phyloP scores from a whole-genome alignment of 2,888 invertebrate species.

The Drymonia ruficornis region DNA sequence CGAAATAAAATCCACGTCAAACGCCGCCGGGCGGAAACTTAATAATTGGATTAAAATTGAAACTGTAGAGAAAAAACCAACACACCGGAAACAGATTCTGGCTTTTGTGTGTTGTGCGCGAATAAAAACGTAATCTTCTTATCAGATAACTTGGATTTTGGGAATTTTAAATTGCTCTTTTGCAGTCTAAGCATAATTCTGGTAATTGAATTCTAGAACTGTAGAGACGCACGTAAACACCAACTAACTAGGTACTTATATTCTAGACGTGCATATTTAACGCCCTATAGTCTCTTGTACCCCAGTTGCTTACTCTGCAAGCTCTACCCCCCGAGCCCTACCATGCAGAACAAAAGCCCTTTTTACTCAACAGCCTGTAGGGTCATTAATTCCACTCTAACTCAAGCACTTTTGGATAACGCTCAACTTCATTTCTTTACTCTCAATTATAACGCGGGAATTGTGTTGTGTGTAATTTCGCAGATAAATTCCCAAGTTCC shows the following conservation, averaged over 20 bases:
- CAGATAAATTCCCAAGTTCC: constrained; percentile 31
- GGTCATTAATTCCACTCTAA: constrained; percentile 42
- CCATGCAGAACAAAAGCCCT: constrained; percentile 47
- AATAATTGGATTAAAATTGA: constrained; percentile 36
- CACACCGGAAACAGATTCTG: constrained; percentile 1
- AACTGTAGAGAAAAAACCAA: constrained; percentile 10
- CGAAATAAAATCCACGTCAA: constrained; percentile 15
- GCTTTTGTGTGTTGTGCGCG: background rate
- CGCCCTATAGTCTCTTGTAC: constrained; percentile 7
- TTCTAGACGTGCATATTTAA: too few species aligned
- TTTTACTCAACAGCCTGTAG: constrained; percentile 40
- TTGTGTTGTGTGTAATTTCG: constrained; percentile 41
- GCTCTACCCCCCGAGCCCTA: constrained; percentile 26
- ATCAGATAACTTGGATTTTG: background rate
- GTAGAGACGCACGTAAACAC: background rate
- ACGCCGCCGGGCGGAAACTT: constrained; percentile 15
- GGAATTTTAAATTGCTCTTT: background rate
- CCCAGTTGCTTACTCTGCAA: constrained; percentile 41
- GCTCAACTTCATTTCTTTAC: constrained; percentile 53
- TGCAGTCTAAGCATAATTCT: background rate
- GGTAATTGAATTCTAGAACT: background rate
- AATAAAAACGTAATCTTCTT: constrained; percentile 1
- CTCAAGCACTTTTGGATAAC: constrained; percentile 40
- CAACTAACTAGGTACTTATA: too few species aligned
- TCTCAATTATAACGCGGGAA: constrained; percentile 35